A percentile compares a stretch with the other conserved stretches of the same genome.
These are phyloP conservation scores for Philopedon plagiatum DNA, from an alignment of 2,888 invertebrate genomes.

Conservation along the genomic window DNA sequence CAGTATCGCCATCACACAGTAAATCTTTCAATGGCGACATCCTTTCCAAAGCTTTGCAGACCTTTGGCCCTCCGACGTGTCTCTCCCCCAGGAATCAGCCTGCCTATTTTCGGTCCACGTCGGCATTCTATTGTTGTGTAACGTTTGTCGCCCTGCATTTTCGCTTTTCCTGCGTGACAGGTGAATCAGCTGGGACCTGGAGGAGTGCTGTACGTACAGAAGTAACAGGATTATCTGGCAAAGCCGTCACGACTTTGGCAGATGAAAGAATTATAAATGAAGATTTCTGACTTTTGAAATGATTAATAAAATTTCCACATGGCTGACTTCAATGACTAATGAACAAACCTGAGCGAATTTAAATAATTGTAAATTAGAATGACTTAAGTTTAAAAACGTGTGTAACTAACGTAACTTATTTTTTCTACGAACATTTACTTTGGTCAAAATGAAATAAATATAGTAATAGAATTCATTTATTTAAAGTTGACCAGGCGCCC, in stretches of 20 bases:
- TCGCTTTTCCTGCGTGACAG: constrained; percentile 57
- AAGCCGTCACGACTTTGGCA: not conserved
- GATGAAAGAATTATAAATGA: not conserved
- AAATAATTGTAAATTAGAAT: no score
- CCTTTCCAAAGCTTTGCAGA: not conserved
- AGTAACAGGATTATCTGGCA: not conserved
- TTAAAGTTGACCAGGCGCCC: not conserved
- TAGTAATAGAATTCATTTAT: no score
- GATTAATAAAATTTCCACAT: no score
- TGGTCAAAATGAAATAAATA: no score
- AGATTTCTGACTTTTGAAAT: not conserved
- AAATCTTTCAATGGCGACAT: not conserved
- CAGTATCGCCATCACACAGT: not conserved
- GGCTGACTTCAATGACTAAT: no score
- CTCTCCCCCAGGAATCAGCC: constrained; percentile 29
- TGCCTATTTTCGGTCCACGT: constrained; percentile 66
- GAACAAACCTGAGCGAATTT: no score
- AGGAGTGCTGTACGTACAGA: not conserved
- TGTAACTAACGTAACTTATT: no score
- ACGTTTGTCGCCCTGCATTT: constrained; percentile 68
- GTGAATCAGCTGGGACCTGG: not conserved
- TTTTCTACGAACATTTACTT: no score
- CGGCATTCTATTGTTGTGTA: constrained; percentile 68
- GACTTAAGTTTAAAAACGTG: no score
- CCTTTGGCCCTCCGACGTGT: not conserved